Conservation (phyloP, 2,888 invertebrate species). For the Thymelicus acteon region DNA sequence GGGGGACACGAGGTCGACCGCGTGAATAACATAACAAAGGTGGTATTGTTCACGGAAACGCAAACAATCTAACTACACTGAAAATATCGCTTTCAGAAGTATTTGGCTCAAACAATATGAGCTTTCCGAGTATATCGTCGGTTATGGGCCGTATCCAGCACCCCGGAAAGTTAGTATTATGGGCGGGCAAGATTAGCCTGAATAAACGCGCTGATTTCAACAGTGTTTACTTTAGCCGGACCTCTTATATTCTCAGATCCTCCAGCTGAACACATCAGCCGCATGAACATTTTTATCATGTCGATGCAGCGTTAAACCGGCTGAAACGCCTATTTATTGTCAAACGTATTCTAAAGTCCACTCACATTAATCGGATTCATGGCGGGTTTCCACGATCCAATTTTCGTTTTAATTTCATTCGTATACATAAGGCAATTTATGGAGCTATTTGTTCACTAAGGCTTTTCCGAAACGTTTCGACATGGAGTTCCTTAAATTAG, state of each 20-base stretch:
- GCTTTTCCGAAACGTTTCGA: too few relatives aligned
- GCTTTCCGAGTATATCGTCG: background rate
- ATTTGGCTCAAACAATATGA: background rate
- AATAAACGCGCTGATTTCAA: conserved; percentile 3
- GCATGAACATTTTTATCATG: background rate
- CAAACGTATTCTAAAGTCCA: too few relatives aligned
- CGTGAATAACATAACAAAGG: background rate
- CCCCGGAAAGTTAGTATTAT: conserved; percentile 2
- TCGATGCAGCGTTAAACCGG: background rate
- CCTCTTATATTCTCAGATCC: background rate
- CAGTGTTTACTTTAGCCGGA: background rate
- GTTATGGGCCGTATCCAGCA: background rate
- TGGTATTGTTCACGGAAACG: background rate
- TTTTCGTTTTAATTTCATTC: too few relatives aligned
- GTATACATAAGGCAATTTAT: too few relatives aligned
- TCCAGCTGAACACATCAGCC: background rate
- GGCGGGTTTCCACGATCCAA: too few relatives aligned
- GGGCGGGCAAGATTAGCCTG: background rate
- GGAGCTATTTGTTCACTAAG: too few relatives aligned
- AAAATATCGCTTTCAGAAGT: background rate
- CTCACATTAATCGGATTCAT: too few relatives aligned
- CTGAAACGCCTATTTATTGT: background rate
- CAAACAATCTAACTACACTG: background rate
- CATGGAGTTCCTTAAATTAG: too few relatives aligned
- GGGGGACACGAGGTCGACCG: too few relatives aligned